Evolutionary conservation across 2,888 invertebrate genomes (phyloP).

Genomic region (Stenodera caucasica): DNA sequence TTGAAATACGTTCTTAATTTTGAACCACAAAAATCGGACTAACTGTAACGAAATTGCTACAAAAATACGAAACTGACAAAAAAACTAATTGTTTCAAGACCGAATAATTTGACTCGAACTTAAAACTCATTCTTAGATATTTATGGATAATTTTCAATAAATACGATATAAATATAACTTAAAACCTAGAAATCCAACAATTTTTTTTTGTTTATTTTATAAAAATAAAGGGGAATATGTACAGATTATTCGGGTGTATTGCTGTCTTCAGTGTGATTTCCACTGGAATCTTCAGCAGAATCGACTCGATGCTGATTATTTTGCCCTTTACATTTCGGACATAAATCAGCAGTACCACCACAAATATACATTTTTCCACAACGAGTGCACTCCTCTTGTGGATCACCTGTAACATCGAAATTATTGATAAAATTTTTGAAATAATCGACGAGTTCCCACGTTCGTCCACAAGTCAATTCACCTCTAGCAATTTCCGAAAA

Average conservation of each 20-base stretch:
- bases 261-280: conserved; percentile 49
- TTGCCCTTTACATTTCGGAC: conserved; percentile 40
- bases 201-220: not conserved
- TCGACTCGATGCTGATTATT: conserved; percentile 36
- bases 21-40: too few species aligned
- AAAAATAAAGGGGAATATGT: conserved; percentile 2
- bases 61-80: too few species aligned
- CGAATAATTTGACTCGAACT: conserved; percentile 3
- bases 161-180: conserved; percentile 19
- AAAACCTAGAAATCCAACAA: not conserved
- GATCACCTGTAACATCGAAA: conserved; percentile 57
- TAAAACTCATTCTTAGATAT: conserved; percentile 12
- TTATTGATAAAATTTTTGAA: not conserved
- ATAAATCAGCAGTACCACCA: conserved; percentile 39
- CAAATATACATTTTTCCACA: conserved; percentile 61
- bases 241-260: conserved; percentile 34
- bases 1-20: too few species aligned
- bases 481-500: not conserved
- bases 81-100: not conserved
- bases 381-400: conserved; percentile 63
- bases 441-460: not conserved
- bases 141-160: conserved; percentile 6
- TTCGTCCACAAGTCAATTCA: not conserved
- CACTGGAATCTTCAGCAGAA: conserved; percentile 48
- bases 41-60: too few species aligned